Evolutionary conservation across 2,888 invertebrate genomes (phyloP), one percentile per base, ranked within the genome.

Genomic region (Chymomyza fuscimana): DNA sequence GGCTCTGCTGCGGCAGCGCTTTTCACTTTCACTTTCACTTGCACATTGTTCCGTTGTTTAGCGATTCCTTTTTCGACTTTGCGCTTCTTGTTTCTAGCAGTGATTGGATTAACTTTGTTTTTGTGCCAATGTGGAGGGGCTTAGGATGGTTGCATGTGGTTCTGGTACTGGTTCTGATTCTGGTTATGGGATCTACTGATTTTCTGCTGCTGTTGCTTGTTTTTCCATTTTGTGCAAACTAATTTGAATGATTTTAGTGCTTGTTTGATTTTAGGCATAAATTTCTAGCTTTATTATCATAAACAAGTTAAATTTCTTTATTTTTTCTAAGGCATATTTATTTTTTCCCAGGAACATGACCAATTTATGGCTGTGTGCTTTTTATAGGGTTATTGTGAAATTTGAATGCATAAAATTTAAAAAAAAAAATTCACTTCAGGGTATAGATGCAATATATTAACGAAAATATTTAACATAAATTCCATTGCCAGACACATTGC

Each of bases 201-300:
- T 83, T 83, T 83, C 77, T 74, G 62, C 72, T 67, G 71, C 52
- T 66, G 70, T 74, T 80, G 60, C 69, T 66, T 61, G 50, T 66
- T 66, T 54, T 62, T 46, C 10, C 59, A 10, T 40, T 69, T 67
- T 46, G 68, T 64, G 61, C 63, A 74, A 66, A 81, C 81, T 82
- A 83, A 82, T 82, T 83, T 82, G 80, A 83, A 82, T 83, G 82
- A 81, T 81, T 83, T 66, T 73, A 76, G 62, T 69, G 71, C 66
- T 70, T 71, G 67, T 67, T 63, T 72, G 70, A 75, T 66, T 67
- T 69, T 66, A 46, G 15, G 36, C 36, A 83, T 78, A 78, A 73
- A 75, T 81, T 82, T 81, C 70, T 72, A 75, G 79, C 81, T 82
- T 83, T 82, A 82, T 82, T 82, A 75, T 83, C 84, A 82, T 58